Evolutionary conservation across 2,797 vertebrate species (phyloP), one percentile per base, ranked within the genome.

Genomic region (Allochrocebus solatus): DNA sequence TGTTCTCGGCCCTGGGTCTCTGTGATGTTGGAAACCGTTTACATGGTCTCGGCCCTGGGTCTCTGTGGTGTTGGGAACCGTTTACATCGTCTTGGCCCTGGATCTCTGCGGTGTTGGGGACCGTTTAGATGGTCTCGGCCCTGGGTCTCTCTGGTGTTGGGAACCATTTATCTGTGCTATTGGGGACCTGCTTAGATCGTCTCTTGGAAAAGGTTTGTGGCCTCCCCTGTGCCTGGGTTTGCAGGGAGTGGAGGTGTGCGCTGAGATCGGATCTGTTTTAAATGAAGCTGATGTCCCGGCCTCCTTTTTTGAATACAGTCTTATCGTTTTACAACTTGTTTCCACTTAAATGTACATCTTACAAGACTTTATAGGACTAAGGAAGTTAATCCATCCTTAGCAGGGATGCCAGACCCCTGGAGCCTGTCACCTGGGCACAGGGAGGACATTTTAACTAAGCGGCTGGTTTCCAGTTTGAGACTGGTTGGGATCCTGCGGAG

Each of bases 251-350:
- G 17, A 41, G 17, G 10, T 1, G 13, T 16, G 30, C 14, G 7
- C 43, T 46, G 70, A 59, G 30, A 17, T 7, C 0, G 24, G 30
- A 1, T 57, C 72, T 14, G 5, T 33, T 46, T 57, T 36, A 11
- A 28, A 19, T 53, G 76, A 57, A 16, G 5, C 5, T 5, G 26
- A 19, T 0, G 17, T 3, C 39, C 8, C 0, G 57, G n/a, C 21
- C 19, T 46, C 64, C 8, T 22, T 17, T 59, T 46, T n/a, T 41
- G 50, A 33, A 22, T 30, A 33, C 21, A 2, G 22, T 14, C 13
- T 8, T 33, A 30, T 4, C 4, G 10, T 64, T 64, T 11, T 53
- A 30, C 55, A 30, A 11, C 46, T 8, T 43, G 53, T 64, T 64
- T 76, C n/a, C 30, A 11, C 17, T 12, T 39, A 39, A 59, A 70